A percentile compares a stretch with the other conserved stretches of the same genome.
These are phyloP conservation scores for Pseudomyrmex gracilis DNA, from an alignment of 1,140 invertebrate genomes.

Conservation along the genomic window DNA sequence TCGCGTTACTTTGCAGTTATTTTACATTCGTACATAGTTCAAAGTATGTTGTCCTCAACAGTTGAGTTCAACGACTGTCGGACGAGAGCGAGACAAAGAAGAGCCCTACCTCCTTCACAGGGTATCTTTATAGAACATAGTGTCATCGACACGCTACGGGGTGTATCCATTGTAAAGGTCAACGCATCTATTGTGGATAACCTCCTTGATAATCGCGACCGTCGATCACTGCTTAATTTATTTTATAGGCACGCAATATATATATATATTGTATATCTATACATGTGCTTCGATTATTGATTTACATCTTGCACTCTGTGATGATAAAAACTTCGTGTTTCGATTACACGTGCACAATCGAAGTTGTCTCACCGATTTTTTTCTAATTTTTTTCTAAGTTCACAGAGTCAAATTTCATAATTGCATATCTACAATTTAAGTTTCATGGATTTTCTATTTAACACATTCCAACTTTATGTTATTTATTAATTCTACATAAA, in stretches of 20 bases:
- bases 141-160: slow-evolving; percentile 77
- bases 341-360: not conserved
- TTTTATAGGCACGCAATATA: slow-evolving; percentile 5
- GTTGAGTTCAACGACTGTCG: slow-evolving; percentile 78
- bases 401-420: not conserved
- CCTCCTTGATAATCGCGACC: slow-evolving; percentile 67
- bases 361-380: not conserved
- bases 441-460: not conserved
- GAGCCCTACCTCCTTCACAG: slow-evolving; percentile 64
- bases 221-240: slow-evolving; percentile 49
- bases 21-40: slow-evolving; percentile 69
- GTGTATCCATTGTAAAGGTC: slow-evolving; percentile 80
- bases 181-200: slow-evolving; percentile 80
- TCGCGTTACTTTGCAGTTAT: slow-evolving; percentile 54
- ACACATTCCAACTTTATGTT: not conserved
- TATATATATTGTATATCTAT: not conserved
- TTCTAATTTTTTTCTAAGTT: not conserved
- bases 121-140: slow-evolving; percentile 79
- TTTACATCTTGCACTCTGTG: too few species aligned
- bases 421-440: not conserved
- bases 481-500: not conserved
- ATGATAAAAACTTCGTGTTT: too few species aligned
- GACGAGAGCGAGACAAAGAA: slow-evolving; percentile 73
- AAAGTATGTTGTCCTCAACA: slow-evolving; percentile 77
- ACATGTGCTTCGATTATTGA: too few species aligned